phyloP scores from a whole-genome alignment of 2,797 vertebrate species.

The Cyclopterus lumpus region DNA sequence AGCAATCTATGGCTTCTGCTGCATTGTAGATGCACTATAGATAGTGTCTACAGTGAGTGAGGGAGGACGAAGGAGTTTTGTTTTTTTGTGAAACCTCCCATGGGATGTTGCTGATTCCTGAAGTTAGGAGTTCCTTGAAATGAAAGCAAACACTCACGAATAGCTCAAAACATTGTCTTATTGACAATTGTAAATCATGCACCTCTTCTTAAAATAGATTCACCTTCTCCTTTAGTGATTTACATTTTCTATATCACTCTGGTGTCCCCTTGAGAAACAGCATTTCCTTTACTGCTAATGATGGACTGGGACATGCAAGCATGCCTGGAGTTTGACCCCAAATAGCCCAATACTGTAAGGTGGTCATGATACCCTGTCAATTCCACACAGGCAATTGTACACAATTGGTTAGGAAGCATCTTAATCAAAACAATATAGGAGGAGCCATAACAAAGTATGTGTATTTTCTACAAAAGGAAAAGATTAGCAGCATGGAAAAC shows the following conservation, averaged over 20 bases:
- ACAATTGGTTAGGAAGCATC: background rate
- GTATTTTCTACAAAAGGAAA: background rate
- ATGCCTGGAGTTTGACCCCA: background rate
- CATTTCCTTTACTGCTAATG: too few relatives aligned
- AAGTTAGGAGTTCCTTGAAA: background rate
- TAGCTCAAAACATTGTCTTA: background rate
- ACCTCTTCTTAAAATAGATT: background rate
- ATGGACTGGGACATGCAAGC: too few relatives aligned
- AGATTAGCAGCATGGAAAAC: background rate
- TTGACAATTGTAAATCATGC: background rate
- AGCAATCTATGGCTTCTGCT: constrained; percentile 31
- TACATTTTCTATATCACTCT: background rate
- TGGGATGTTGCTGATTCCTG: background rate
- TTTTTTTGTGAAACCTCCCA: background rate
- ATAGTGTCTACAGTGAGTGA: background rate
- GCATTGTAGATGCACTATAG: constrained; percentile 12
- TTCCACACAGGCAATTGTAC: too few relatives aligned
- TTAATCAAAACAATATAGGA: background rate
- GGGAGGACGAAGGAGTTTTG: background rate
- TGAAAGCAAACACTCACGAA: background rate
- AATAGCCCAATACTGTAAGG: background rate
- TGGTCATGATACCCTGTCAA: background rate
- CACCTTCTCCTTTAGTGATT: background rate
- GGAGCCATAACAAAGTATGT: background rate
- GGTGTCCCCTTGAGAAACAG: background rate